Conservation (phyloP, 1,140 invertebrate genomes). For the Drosophila jambulina region DNA sequence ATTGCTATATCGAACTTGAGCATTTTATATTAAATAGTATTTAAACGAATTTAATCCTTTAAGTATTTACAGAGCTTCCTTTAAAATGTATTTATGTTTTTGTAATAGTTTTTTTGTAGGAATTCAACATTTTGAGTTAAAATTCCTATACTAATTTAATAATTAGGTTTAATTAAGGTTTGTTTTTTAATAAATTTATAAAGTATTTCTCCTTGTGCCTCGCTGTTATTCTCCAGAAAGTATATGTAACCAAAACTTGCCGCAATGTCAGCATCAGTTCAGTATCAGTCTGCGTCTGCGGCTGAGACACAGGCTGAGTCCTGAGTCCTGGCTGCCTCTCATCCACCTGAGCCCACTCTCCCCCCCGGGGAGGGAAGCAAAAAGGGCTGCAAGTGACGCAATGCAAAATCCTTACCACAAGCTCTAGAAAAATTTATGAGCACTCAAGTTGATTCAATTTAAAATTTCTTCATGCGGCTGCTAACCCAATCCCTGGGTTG, state of each 20-base stretch:
- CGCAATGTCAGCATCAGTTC: constrained; percentile 50
- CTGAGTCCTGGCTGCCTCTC: constrained; percentile 24
- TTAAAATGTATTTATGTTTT: no score
- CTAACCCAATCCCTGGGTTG: constrained; percentile 9
- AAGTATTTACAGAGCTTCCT: no score
- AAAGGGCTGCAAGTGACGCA: constrained; percentile 69
- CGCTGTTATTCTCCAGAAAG: constrained; percentile 40
- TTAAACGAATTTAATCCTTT: no score
- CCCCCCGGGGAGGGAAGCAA: background rate
- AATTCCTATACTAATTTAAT: background rate
- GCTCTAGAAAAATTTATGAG: constrained; percentile 75
- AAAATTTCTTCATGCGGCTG: constrained; percentile 42
- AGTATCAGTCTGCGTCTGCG: constrained; percentile 38
- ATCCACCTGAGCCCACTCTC: constrained; percentile 13
- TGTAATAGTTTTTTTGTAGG: no score
- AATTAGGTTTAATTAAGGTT: no score
- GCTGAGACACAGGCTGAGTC: constrained; percentile 10
- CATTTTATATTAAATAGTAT: no score
- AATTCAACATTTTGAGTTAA: no score
- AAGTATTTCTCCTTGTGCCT: background rate
- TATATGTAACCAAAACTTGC: constrained; percentile 66
- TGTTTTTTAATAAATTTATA: background rate
- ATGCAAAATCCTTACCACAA: constrained; percentile 54
- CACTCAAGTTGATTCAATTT: constrained; percentile 80
- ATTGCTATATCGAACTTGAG: no score